Evolutionary conservation across 1,140 invertebrate species (phyloP), one percentile per base, ranked within the genome.

Genomic region (Mamestra configurata): DNA sequence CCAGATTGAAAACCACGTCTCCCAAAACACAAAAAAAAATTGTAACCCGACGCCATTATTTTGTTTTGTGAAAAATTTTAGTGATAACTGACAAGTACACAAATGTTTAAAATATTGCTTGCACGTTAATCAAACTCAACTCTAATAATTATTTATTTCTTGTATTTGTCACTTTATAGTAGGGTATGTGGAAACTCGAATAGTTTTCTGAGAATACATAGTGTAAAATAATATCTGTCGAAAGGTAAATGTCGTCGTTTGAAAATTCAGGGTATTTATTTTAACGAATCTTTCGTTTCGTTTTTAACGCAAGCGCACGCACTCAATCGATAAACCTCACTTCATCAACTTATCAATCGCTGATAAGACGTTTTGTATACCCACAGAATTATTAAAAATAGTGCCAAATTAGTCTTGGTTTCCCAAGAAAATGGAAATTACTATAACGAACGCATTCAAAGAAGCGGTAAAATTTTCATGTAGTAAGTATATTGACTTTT

Each of bases 371-470:
- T 57, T 15, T 40, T 0, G 1, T 49, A 49, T 49, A 49, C 43
- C 43, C 15, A 0, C 27, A 31, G 1, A 5, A 31, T n/a, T 55
- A 31, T 31, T 31, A 3, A 31, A 31, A 5, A 3, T 5, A 5
- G 27, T 31, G 5, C 27, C 27, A 31, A 31, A 31, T 31, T 31
- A 31, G n/a, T 55, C 13, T 55, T 22, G 20, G 11, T 24, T 24
- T 20, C 53, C 4, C 8, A 27, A 8, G 5, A 61, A 81, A 6
- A 91, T 89, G 86, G 89, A 91, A 83, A 80, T 88, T 37, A 86
- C 88, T 79, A 72, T 87, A 68, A 84, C 82, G 77, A 88, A 88
- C 81, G 84, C 84, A 20, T 89, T 91, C 83, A 55, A 73, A 24
- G 46, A 85, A 22, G 77, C 64, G 22, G 46, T 89, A 7, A 87